Conservation (phyloP, 2,888 invertebrate genomes). For the Thera britannica region DNA sequence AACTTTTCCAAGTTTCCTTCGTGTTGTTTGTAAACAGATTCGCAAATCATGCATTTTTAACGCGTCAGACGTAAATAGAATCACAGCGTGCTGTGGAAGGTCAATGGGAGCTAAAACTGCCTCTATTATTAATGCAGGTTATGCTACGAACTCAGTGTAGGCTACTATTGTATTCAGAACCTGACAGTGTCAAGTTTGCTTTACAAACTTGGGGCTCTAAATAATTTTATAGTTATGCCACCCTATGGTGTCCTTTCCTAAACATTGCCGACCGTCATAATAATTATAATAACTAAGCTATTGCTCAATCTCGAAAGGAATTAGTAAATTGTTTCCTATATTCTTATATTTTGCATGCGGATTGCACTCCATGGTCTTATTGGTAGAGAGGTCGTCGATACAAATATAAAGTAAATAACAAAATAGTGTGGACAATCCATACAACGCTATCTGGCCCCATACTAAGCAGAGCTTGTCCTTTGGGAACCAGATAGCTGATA, state of each 20-base stretch:
- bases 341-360: too few species aligned
- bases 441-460: too few species aligned
- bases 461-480: too few species aligned
- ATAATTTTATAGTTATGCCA: constrained; percentile 43
- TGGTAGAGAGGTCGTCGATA: too few species aligned
- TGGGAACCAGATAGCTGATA: too few species aligned
- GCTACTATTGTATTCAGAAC: constrained; percentile 51
- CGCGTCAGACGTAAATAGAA: constrained; percentile 22
- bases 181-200: constrained; percentile 42
- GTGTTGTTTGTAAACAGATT: constrained; percentile 27
- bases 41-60: constrained; percentile 21
- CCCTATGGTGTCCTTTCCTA: background rate
- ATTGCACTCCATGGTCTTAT: too few species aligned
- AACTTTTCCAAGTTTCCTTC: constrained; percentile 7
- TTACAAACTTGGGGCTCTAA: constrained; percentile 39
- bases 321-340: too few species aligned
- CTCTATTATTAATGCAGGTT: constrained; percentile 54
- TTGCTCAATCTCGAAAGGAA: too few species aligned
- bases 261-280: background rate
- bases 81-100: constrained; percentile 25
- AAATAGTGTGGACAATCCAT: too few species aligned
- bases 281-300: too few species aligned
- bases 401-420: too few species aligned
- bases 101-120: constrained; percentile 37
- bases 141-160: constrained; percentile 41